Evolutionary conservation across 2,113 vertebrate genomes (phyloP).

Genomic region (Brachirus orientalis): DNA sequence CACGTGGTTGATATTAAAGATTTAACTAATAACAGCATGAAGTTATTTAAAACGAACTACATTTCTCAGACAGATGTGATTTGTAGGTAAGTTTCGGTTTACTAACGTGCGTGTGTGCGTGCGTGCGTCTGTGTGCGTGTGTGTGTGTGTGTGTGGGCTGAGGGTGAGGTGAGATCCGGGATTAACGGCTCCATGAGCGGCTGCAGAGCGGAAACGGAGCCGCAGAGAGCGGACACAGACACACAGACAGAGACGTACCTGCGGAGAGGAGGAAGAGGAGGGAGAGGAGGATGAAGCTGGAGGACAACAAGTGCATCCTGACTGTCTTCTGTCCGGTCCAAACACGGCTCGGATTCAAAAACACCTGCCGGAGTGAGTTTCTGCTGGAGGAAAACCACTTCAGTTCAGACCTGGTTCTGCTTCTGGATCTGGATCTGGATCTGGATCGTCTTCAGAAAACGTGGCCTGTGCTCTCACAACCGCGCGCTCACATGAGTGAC

Average conservation of each 20-base stretch:
- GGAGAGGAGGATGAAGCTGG: slow-evolving; percentile 47
- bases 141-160: not conserved
- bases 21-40: too few relatives aligned
- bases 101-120: slow-evolving; percentile 32
- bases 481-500: slow-evolving; percentile 51
- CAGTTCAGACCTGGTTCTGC: slow-evolving; percentile 7
- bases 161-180: too few relatives aligned
- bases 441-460: slow-evolving; percentile 18
- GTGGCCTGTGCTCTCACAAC: slow-evolving; percentile 62
- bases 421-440: too few relatives aligned
- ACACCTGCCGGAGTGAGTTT: slow-evolving; percentile 33
- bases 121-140: too few relatives aligned
- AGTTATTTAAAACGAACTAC: too few relatives aligned
- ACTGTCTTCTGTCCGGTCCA: slow-evolving; percentile 51
- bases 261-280: slow-evolving; percentile 56
- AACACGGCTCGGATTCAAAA: not conserved
- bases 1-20: too few relatives aligned
- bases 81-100: slow-evolving; percentile 39
- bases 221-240: too few relatives aligned
- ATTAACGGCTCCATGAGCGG: too few relatives aligned
- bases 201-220: too few relatives aligned
- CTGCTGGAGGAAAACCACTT: not conserved
- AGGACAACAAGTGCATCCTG: slow-evolving; percentile 80
- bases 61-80: too few relatives aligned
- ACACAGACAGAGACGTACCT: slow-evolving; percentile 59